Evolutionary conservation across 30 jellyfish, hydroid and myxozoan species (phyloP).

Genomic region (Haliclystus octoradiatus): DNA sequence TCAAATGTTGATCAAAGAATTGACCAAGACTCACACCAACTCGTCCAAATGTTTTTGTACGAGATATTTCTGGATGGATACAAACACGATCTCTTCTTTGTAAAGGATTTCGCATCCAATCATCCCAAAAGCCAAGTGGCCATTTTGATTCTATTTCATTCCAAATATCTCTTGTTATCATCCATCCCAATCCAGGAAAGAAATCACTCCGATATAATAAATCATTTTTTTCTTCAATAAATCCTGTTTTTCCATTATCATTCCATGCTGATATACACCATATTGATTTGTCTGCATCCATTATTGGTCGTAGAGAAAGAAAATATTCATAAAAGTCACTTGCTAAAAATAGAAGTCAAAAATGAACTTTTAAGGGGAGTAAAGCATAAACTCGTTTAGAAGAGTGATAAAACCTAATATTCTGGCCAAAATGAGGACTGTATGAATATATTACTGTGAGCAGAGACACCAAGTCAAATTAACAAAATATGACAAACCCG

Average conservation of each 20-base stretch:
- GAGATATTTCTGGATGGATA: slow-evolving; percentile 84
- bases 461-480: too few relatives aligned
- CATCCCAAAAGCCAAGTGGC: slow-evolving; percentile 99
- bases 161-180: slow-evolving; percentile 78
- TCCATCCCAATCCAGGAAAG: slow-evolving; percentile 99
- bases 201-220: slow-evolving; percentile 77
- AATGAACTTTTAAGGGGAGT: neutral
- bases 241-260: slow-evolving; percentile 91
- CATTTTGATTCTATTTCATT: slow-evolving; percentile 76
- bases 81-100: slow-evolving; percentile 87
- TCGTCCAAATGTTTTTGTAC: slow-evolving; percentile 95
- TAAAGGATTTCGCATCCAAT: slow-evolving; percentile 88
- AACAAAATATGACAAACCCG: too few relatives aligned
- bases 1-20: slow-evolving; percentile 80
- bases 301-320: slow-evolving; percentile 86
- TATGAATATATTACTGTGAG: too few relatives aligned
- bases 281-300: slow-evolving; percentile 71
- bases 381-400: too few relatives aligned
- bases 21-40: slow-evolving; percentile 98
- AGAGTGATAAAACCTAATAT: too few relatives aligned
- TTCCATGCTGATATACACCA: slow-evolving; percentile 98
- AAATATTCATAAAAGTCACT: slow-evolving; percentile 93
- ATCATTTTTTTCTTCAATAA: slow-evolving; percentile 42
- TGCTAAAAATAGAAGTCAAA: slow-evolving; percentile 32
- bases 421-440: too few relatives aligned